Base-by-base conservation (phyloP, 1,140 invertebrate species). In the Eumaeus atala region DNA sequence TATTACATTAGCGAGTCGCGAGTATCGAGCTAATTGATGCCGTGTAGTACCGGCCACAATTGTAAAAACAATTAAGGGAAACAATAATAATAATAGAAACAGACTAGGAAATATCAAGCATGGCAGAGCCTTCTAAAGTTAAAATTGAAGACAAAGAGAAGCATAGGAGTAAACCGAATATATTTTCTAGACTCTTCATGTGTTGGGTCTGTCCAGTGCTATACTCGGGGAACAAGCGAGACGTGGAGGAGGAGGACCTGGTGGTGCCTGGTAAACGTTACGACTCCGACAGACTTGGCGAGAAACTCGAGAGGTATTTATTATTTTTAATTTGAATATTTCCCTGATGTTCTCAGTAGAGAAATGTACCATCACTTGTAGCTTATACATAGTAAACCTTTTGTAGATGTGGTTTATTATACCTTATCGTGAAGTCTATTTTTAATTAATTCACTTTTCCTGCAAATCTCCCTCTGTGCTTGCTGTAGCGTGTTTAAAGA, bases 181-280 rank as follows among this genome's bases (percentile, higher is more conserved):
- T 74, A 17, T 44, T 80, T 21, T 74, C 77, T 17, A 66, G 62
- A 61, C n/a, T 80, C 28, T 77, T 77, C 38, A 58, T 76, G 44
- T 80, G 77, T 65, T 80, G 74, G 77, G 59, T 76, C 14, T 72
- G 65, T 51, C 74, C 77, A 9, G 65, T 79, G 33, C 48, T 79
- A 9, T 60, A 64, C 28, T 70, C 61, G 61, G 76, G 74, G 3
- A 79, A 80, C 48, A 62, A 59, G 62, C 66, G 74, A 56, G 73
- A 80, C 49, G 59, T 80, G 4, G 72, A 77, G 57, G 77, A 80
- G 57, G 61, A 58, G 14, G 77, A 80, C 56, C 59, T 80, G 17
- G 71, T 80, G 35, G 51, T 73, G 48, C 79, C 77, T 0, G 66
- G 47, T 35, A 74, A 74, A 40, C 54, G 61, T 51, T 83, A 72